Evolutionary conservation across 2,113 vertebrate species (phyloP).

Genomic region (Podarcis muralis): DNA sequence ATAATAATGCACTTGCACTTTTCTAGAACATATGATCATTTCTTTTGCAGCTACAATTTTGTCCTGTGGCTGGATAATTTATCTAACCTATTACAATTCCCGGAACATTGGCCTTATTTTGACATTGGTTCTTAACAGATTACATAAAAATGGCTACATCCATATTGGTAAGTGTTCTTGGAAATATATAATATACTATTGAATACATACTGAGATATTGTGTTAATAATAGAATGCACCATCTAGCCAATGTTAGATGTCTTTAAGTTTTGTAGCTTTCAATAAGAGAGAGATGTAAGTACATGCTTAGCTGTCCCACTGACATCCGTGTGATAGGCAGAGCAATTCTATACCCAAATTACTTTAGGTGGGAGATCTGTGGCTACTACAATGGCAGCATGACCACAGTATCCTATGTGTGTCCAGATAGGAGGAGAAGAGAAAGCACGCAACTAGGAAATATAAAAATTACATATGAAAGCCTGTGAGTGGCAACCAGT

Average conservation of each 20-base stretch:
- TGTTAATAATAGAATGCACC: not conserved
- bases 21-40: constrained; percentile 56
- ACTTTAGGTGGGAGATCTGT: too few species aligned
- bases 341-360: too few species aligned
- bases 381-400: too few species aligned
- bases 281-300: not conserved
- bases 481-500: too few species aligned
- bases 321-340: not conserved
- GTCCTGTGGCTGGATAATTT: constrained; percentile 99
- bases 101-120: constrained; percentile 97
- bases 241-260: not conserved
- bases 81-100: constrained; percentile 98
- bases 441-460: too few species aligned
- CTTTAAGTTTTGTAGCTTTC: not conserved
- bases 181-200: not conserved
- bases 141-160: constrained; percentile 97
- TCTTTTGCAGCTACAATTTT: constrained; percentile 92
- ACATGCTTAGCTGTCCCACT: not conserved
- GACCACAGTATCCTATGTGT: too few species aligned
- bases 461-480: too few species aligned
- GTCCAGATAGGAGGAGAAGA: too few species aligned
- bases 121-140: constrained; percentile 94
- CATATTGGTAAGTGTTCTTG: constrained; percentile 88
- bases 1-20: constrained; percentile 1
- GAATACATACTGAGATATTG: not conserved